Evolutionary conservation across 2,113 vertebrate genomes (phyloP).

Genomic region (Sceloporus undulatus): DNA sequence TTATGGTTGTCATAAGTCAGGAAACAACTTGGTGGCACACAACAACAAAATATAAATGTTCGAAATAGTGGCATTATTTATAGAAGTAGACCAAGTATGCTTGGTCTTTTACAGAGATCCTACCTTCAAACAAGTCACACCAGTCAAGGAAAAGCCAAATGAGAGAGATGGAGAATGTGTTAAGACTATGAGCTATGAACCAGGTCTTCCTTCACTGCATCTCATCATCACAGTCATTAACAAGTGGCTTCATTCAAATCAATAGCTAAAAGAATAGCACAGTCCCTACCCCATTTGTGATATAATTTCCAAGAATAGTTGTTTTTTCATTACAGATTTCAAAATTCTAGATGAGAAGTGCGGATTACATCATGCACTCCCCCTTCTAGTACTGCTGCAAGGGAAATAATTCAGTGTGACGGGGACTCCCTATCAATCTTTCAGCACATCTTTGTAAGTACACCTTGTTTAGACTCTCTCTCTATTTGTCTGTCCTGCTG

Average conservation of each 20-base stretch:
- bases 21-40: too few species aligned
- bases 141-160: neutral
- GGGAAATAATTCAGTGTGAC: neutral
- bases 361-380: neutral
- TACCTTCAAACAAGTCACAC: neutral
- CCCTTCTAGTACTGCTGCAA: neutral
- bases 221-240: neutral
- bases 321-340: neutral
- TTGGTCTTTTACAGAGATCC: neutral
- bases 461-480: neutral
- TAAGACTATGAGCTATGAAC: neutral
- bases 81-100: neutral
- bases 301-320: neutral
- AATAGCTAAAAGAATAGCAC: neutral
- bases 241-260: neutral
- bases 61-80: neutral
- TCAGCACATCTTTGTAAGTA: conserved; percentile 4
- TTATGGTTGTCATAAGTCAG: too few species aligned
- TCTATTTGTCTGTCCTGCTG: neutral
- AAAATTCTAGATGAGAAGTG: neutral
- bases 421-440: neutral
- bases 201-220: neutral
- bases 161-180: neutral
- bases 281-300: neutral
- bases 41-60: neutral